Evolutionary conservation across 1,140 invertebrate genomes (phyloP), one percentile per base, ranked within the genome.

Genomic region (Delia radicum): DNA sequence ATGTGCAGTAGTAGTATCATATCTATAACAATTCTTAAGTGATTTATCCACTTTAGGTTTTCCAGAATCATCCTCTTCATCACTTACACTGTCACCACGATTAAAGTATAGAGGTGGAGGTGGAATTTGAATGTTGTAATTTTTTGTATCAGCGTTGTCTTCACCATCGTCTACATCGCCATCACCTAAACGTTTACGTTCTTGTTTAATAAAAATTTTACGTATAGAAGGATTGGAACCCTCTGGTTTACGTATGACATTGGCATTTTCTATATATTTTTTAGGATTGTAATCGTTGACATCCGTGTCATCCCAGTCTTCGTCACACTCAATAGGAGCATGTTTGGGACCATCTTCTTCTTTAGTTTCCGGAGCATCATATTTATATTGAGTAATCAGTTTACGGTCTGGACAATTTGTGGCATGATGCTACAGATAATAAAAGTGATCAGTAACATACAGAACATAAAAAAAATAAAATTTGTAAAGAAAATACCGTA

Each of bases 301-400:
- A 46, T 76, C 75, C 0, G 72, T 74, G 27, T 76, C 75, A 76
- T 76, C 75, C 75, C 75, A 76, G 28, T 76, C 73, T 48, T 76
- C 75, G 12, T 74, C 75, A 37, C 75, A 73, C 48, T 76, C 75
- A 10, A 76, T 29, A n/a, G 75, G 75, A 8, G 24, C 27, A 67
- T 76, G 75, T 21, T 33, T 31, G 13, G 71, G 46, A 3, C 13
- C 29, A n/a, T 65, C 69, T 15, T 76, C 75, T 26, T 76, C 75
- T 18, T 63, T 63, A 2, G 24, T 3, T 46, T 73, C 75, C 0
- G 55, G 48, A 28, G 71, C 37, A 21, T 74, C 33, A 24, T 76
- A 76, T 72, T 76, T 75, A 28, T 74, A 76, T 71, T 76, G 72
- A 1, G 75, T 74, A 55, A 76, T 76, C 10, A 76, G 27, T 37